Evolutionary conservation across 2,113 vertebrate species (phyloP).

Genomic region (Genyomyrus donnyi): DNA sequence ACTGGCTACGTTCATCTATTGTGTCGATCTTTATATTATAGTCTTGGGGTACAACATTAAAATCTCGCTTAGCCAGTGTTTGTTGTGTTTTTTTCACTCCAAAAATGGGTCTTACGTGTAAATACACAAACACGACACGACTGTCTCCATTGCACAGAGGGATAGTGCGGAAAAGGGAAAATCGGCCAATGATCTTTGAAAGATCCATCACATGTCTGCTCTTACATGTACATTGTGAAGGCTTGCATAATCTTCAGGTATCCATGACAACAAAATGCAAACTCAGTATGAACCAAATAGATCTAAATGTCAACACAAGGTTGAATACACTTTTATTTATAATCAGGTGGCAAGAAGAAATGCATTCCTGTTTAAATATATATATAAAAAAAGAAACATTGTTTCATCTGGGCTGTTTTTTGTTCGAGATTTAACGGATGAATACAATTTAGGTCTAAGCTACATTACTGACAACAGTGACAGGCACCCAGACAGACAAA

Average conservation of each 20-base stretch:
- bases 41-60: not conserved
- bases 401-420: not conserved
- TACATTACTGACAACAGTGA: not conserved
- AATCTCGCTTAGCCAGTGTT: not conserved
- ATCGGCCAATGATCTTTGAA: not conserved
- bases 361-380: not conserved
- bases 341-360: not conserved
- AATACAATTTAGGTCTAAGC: not conserved
- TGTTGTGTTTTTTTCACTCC: not conserved
- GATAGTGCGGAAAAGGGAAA: not conserved
- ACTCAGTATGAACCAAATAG: constrained; percentile 6
- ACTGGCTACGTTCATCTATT: not conserved
- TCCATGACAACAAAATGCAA: constrained; percentile 20
- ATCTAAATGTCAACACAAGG: constrained; percentile 4
- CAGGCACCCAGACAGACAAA: not conserved
- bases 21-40: not conserved
- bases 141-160: not conserved
- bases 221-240: constrained; percentile 1
- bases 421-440: not conserved
- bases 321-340: constrained; percentile 10
- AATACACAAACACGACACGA: not conserved
- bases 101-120: not conserved
- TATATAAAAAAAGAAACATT: not conserved
- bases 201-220: not conserved
- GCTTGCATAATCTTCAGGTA: not conserved